A percentile compares a stretch with the other conserved stretches of the same genome.
Evolutionary conservation across 2,113 vertebrate species (phyloP).

Genomic region (Phalacrocorax aristotelis): DNA sequence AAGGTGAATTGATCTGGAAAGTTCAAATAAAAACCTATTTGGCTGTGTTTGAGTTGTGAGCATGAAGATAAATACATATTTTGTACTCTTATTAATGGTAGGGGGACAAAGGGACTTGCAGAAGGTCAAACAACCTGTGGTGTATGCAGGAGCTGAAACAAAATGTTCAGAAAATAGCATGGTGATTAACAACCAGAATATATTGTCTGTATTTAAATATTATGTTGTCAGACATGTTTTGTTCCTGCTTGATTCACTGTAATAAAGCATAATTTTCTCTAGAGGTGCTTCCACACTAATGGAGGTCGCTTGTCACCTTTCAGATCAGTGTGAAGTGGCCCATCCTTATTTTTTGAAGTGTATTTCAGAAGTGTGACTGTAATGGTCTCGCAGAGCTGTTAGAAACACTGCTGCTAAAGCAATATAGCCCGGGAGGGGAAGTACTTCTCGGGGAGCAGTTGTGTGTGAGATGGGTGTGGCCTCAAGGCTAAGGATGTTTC

Average conservation of each 20-base stretch:
- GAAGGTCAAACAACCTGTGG: not conserved
- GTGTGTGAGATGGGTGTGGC: not conserved
- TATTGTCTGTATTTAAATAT: not conserved
- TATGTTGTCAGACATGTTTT: not conserved
- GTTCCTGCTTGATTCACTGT: slow-evolving; percentile 17
- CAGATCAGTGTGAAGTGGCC: not conserved
- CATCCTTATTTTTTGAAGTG: not conserved
- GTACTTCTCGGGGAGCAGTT: not conserved
- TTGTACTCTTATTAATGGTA: not conserved
- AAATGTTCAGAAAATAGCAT: not conserved
- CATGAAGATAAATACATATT: slow-evolving; percentile 35
- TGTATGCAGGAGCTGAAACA: not conserved
- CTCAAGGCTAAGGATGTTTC: not conserved
- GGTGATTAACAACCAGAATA: not conserved
- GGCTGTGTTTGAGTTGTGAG: slow-evolving; percentile 3
- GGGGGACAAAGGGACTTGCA: not conserved
- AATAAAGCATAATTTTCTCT: slow-evolving; percentile 20
- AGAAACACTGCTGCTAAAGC: not conserved
- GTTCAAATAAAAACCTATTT: slow-evolving; percentile 42
- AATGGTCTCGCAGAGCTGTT: not conserved
- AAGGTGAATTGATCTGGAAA: slow-evolving; percentile 40
- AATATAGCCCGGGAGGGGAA: not conserved
- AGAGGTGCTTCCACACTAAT: not conserved
- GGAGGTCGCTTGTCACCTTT: not conserved
- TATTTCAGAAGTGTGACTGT: not conserved